These are phyloP conservation scores for Neoseiulus cucumeris DNA, from an alignment of 1,140 invertebrate species.

Conservation along the genomic window DNA sequence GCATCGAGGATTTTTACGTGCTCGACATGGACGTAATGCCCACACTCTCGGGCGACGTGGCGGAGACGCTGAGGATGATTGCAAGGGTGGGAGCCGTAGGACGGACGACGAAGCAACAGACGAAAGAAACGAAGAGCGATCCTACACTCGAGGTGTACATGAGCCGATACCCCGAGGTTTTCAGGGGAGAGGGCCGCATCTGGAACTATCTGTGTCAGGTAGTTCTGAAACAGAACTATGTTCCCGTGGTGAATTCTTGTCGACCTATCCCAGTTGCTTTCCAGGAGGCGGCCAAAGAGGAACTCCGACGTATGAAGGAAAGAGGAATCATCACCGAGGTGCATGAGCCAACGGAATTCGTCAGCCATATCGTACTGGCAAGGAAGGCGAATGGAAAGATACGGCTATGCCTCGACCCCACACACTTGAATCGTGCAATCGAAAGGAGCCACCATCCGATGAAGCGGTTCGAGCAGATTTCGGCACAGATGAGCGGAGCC, in stretches of 20 bases:
- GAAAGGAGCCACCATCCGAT: conserved; percentile 17
- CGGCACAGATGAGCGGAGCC: conserved; percentile 2
- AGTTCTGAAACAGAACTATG: background rate
- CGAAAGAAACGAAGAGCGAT: no score
- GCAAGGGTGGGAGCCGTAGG: no score
- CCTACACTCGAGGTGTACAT: no score
- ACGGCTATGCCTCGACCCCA: conserved; percentile 19
- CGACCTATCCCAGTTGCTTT: conserved; percentile 15
- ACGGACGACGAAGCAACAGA: no score
- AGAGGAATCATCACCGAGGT: conserved; percentile 21
- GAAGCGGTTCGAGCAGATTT: conserved; percentile 14
- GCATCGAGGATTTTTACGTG: no score
- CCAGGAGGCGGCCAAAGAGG: conserved; percentile 14
- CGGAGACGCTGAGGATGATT: no score
- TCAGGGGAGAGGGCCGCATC: no score
- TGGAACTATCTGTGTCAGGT: background rate
- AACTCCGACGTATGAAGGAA: conserved; percentile 19
- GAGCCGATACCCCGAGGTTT: no score
- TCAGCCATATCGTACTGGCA: conserved; percentile 18
- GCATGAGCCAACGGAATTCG: conserved; percentile 20
- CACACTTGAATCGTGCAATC: conserved; percentile 22
- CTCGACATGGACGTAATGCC: no score
- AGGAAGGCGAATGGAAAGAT: conserved; percentile 15
- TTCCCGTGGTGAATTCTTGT: conserved; percentile 9
- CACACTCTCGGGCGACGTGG: no score